Evolutionary conservation across 2,113 vertebrate species (phyloP).

Genomic region (Heterotis niloticus): DNA sequence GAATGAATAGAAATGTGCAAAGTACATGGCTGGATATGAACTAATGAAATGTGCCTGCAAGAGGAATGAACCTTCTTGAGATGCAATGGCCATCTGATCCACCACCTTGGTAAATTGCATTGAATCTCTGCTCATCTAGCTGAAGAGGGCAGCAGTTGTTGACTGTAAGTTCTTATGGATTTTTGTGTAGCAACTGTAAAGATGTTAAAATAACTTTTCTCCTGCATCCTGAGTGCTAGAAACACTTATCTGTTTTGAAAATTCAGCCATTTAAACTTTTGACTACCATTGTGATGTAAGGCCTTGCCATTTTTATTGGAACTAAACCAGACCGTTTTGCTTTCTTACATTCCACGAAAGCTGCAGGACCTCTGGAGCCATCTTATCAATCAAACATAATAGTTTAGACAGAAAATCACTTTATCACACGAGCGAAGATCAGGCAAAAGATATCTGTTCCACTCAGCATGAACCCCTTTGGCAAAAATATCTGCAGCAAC

Average conservation of each 20-base stretch:
- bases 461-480: not conserved
- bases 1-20: too few species aligned
- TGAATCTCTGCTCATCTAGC: not conserved
- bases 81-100: not conserved
- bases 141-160: not conserved
- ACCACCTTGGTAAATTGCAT: not conserved
- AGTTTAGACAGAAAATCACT: not conserved
- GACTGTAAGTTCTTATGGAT: not conserved
- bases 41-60: too few species aligned
- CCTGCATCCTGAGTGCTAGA: not conserved
- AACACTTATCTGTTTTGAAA: not conserved
- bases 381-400: not conserved
- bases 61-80: not conserved
- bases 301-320: not conserved
- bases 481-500: conserved; percentile 5
- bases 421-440: not conserved
- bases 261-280: not conserved
- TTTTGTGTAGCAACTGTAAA: not conserved
- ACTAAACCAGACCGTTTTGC: not conserved
- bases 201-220: not conserved
- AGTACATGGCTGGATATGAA: too few species aligned
- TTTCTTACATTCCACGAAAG: not conserved
- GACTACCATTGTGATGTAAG: conserved; percentile 1
- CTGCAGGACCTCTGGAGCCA: not conserved
- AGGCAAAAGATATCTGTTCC: not conserved